phyloP scores from a whole-genome alignment of 2,888 invertebrate genomes.

The Drosophila prolongata region DNA sequence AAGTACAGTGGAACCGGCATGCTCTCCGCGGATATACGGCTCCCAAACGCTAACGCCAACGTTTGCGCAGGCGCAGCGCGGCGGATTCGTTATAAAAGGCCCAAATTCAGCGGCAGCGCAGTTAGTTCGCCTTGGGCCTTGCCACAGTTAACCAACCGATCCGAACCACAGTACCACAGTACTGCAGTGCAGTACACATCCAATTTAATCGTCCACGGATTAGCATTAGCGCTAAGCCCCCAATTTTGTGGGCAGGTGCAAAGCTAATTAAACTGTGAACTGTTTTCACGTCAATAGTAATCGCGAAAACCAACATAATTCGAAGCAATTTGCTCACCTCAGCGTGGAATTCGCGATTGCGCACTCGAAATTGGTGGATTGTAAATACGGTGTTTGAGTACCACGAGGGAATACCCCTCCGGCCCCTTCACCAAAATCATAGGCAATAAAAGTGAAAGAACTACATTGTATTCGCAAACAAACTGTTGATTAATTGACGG shows the following conservation, averaged over 20 bases:
- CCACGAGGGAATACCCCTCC: conserved; percentile 26
- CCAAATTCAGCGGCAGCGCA: conserved; percentile 72
- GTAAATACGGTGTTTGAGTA: conserved; percentile 45
- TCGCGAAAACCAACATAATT: conserved; percentile 55
- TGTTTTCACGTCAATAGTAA: conserved; percentile 40
- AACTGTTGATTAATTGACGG: conserved; percentile 28
- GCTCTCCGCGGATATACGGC: conserved; percentile 24
- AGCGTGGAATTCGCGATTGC: conserved; percentile 62
- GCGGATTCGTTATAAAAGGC: conserved; percentile 82
- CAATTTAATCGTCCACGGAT: conserved; percentile 19
- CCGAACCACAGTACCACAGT: conserved; percentile 10
- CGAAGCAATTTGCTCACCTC: conserved; percentile 58
- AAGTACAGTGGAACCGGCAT: conserved; percentile 36
- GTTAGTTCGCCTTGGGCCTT: conserved; percentile 80
- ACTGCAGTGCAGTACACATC: neutral
- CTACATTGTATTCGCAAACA: conserved; percentile 22
- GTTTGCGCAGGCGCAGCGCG: conserved; percentile 30
- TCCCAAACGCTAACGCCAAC: conserved; percentile 11
- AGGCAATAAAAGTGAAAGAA: conserved; percentile 67
- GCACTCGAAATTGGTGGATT: conserved; percentile 50
- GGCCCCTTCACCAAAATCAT: conserved; percentile 24
- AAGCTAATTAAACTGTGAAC: conserved; percentile 57
- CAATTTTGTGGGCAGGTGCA: conserved; percentile 52
- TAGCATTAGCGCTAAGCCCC: conserved; percentile 28
- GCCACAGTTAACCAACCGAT: conserved; percentile 48